These are phyloP conservation scores for Porites evermanni DNA, from an alignment of 92 coral and sea anemone genomes.

Conservation along the genomic window DNA sequence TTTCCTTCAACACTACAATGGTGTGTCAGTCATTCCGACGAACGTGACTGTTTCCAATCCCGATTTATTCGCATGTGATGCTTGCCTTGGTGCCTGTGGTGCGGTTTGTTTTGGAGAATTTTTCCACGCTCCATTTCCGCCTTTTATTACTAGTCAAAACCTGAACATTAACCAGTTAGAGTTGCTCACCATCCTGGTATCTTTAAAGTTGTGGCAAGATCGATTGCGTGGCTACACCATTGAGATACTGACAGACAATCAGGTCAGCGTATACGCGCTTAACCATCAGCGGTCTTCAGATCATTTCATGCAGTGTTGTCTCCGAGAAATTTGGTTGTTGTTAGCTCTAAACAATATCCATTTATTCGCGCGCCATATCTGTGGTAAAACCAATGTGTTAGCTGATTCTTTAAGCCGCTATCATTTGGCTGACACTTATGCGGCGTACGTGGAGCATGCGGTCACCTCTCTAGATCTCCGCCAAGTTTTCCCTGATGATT, in stretches of 20 bases:
- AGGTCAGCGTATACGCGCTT: slow-evolving; percentile 45
- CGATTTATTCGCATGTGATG: not conserved
- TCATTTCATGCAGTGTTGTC: slow-evolving; percentile 55
- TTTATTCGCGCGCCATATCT: slow-evolving; percentile 38
- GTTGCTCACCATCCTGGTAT: slow-evolving; percentile 46
- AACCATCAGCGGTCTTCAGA: slow-evolving; percentile 42
- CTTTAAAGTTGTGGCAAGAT: slow-evolving; percentile 32
- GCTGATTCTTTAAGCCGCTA: slow-evolving; percentile 49
- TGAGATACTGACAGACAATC: slow-evolving; percentile 13
- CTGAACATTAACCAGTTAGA: slow-evolving; percentile 43
- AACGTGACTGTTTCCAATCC: slow-evolving; percentile 31
- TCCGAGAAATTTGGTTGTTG: slow-evolving; percentile 57
- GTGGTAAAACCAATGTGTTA: slow-evolving; percentile 33
- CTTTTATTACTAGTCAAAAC: slow-evolving; percentile 26
- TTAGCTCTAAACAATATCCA: slow-evolving; percentile 45
- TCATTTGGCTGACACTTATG: slow-evolving; percentile 29
- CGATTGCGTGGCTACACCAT: slow-evolving; percentile 32
- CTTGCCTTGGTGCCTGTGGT: slow-evolving; percentile 42
- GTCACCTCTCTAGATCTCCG: slow-evolving; percentile 6
- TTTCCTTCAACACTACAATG: slow-evolving; percentile 57
- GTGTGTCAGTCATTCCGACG: slow-evolving; percentile 53
- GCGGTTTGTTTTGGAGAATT: slow-evolving; percentile 57
- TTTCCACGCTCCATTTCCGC: slow-evolving; percentile 31
- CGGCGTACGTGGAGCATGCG: slow-evolving; percentile 33
- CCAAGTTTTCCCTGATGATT: slow-evolving; percentile 23